Base-by-base conservation (phyloP, 1,140 invertebrate species). In the Eulimnadia texana region DNA sequence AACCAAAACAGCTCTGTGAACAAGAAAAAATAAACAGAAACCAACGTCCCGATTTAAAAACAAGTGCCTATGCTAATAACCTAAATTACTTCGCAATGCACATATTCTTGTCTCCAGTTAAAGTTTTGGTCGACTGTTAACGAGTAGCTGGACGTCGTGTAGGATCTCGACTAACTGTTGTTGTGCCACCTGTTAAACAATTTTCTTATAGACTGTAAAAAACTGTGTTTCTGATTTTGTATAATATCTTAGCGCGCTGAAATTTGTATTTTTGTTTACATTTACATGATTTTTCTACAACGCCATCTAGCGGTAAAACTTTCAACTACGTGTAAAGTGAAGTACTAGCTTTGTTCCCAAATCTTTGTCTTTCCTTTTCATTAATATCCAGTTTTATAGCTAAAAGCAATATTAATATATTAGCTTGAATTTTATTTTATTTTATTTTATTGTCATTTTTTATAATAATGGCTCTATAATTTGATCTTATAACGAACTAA, bases 151-250 rank as follows among this genome's bases (percentile, higher is more conserved):
- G 63, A 11, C 57, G 64, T 1, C 65, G 66, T n/a, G 47, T 64
- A 19, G 63, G 65, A 6, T 68, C 66, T 63, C 73, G 74, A 79
- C 68, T 67, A 53, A 85, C 68, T 86, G 89, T 72, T 77, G 83
- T 61, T 81, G 85, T 72, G 86, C 85, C 47, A 74, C 90, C 63
- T 77, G 87, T 33, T 78, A 79, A 56, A 78, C 78, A 56, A 78
- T 77, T 51, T 84, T 79, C 50, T 84, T 82, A 3, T 84, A 82
- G 64, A 85, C 72, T 57, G 72, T 70, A 6, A 73, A 72, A 13
- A 69, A 85, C 70, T 91, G 88, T 73, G 88, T 91, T 72, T 77
- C 90, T 56, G 90, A 88, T 22, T 84, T 86, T 74, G 78, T 42
- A 42, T 42, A 9, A 9, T 9, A 42, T 9, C 33, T 9, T 9